Base-by-base conservation (phyloP, 2,888 invertebrate genomes). In the Xanthorhoe designata region DNA sequence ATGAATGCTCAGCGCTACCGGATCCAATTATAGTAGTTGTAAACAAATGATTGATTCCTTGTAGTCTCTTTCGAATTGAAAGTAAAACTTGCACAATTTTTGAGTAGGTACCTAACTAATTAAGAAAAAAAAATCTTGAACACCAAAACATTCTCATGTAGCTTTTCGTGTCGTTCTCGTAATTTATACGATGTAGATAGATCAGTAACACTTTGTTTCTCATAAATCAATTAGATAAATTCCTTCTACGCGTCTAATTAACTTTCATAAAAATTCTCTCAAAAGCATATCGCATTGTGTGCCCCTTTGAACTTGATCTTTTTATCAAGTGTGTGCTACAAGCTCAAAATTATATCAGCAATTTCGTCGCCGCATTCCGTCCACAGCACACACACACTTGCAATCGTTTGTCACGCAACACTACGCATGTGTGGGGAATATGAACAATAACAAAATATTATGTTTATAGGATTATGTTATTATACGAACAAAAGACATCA, bases 271-370 rank as follows among this genome's bases (percentile, higher is more conserved):
- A 77, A 72, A 70, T 68, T 74, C 74, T 70, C 74, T 35, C 71
- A 74, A 78, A 73, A 61, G 69, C 77, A 77, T 86, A 85, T 85
- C 83, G 79, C 77, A 76, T 71, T 47, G 79, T 78, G 81, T 85
- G 86, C 81, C 89, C 90, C 88, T 91, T 88, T 91, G 91, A 91
- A 91, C 92, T 92, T 92, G 91, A 91, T 91, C 87, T 90, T 87
- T 89, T 91, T 92, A 92, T 92, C 91, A 87, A 86, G 82, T 80
- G 83, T 82, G 80, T 77, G 78, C 82, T 80, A 81, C 59, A 67
- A 66, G 61, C 81, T 79, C 80, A 79, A 89, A 89, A 87, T 87
- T 84, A 88, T 90, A 90, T 90, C 88, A 86, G 84, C 84, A 79
- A 61, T 50, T 57, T 64, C 82, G 79, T 78, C 75, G 84, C 79